These are phyloP conservation scores for Harpalus rufipes DNA, from an alignment of 2,888 invertebrate genomes.

Conservation along the genomic window DNA sequence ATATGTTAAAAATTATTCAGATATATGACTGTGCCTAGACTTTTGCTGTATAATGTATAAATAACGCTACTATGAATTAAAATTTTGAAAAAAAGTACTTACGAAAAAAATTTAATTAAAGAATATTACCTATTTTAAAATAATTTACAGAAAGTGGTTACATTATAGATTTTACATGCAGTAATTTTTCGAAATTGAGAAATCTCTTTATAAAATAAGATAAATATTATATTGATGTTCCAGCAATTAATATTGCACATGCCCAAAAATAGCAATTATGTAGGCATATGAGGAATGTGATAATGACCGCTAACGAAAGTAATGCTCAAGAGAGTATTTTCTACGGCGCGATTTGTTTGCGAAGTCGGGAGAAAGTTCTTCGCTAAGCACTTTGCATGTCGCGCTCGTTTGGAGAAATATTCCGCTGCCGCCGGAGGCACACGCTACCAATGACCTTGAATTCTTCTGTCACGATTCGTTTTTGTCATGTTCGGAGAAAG, in stretches of 20 bases:
- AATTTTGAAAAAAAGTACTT: no score
- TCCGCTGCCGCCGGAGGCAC: neutral
- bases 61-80: no score
- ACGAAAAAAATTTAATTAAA: no score
- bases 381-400: slow-evolving; percentile 26
- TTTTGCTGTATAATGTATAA: no score
- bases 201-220: neutral
- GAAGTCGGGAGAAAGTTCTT: slow-evolving; percentile 26
- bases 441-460: slow-evolving; percentile 41
- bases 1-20: no score
- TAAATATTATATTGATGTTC: neutral
- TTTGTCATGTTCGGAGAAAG: slow-evolving; percentile 41
- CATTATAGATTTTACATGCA: no score
- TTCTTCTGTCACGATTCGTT: slow-evolving; percentile 36
- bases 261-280: neutral
- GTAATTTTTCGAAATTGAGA: neutral
- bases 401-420: slow-evolving; percentile 21
- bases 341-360: slow-evolving; percentile 24
- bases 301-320: slow-evolving; percentile 43
- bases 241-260: slow-evolving; percentile 14
- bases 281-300: slow-evolving; percentile 2
- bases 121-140: no score
- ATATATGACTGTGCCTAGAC: no score
- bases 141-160: no score
- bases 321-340: slow-evolving; percentile 24